A percentile compares a stretch with the other conserved stretches of the same genome.
phyloP scores from a whole-genome alignment of 2,113 vertebrate species.

The Neoarius graeffei region DNA sequence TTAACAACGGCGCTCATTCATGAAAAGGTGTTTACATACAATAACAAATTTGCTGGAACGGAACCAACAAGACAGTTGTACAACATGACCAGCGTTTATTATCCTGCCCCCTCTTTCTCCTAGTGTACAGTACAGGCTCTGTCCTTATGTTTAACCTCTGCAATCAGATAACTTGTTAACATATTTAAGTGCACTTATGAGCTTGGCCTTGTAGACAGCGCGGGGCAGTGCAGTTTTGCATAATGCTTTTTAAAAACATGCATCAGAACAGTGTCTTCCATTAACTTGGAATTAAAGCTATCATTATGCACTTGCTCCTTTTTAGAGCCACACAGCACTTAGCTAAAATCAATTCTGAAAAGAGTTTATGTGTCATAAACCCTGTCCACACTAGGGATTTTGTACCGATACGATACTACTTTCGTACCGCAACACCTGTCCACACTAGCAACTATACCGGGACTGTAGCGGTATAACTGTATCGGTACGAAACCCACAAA shows the following conservation, averaged over 20 bases:
- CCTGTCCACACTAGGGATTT: no score
- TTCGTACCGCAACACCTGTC: no score
- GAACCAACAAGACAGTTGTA: conserved; percentile 42
- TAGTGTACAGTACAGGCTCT: conserved; percentile 18
- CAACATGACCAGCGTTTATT: conserved; percentile 2
- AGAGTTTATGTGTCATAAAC: not conserved
- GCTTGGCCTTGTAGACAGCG: not conserved
- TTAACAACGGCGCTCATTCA: conserved; percentile 37
- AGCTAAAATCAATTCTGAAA: conserved; percentile 11
- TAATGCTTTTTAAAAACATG: conserved; percentile 39
- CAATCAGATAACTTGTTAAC: conserved; percentile 41
- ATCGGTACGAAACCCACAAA: no score
- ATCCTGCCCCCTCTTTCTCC: conserved; percentile 14
- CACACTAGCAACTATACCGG: no score
- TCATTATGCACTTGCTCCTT: conserved; percentile 25
- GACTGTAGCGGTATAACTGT: no score
- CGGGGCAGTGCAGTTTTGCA: conserved; percentile 18
- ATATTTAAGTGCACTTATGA: conserved; percentile 33
- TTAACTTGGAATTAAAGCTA: conserved; percentile 38
- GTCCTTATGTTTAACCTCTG: conserved; percentile 29
- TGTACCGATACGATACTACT: no score
- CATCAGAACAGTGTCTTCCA: conserved; percentile 10
- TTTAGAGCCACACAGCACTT: conserved; percentile 23
- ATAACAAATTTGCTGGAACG: conserved; percentile 40
- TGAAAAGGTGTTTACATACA: conserved; percentile 44